Evolutionary conservation across 2,888 invertebrate genomes (phyloP).

Genomic region (Erpobdella octoculata): DNA sequence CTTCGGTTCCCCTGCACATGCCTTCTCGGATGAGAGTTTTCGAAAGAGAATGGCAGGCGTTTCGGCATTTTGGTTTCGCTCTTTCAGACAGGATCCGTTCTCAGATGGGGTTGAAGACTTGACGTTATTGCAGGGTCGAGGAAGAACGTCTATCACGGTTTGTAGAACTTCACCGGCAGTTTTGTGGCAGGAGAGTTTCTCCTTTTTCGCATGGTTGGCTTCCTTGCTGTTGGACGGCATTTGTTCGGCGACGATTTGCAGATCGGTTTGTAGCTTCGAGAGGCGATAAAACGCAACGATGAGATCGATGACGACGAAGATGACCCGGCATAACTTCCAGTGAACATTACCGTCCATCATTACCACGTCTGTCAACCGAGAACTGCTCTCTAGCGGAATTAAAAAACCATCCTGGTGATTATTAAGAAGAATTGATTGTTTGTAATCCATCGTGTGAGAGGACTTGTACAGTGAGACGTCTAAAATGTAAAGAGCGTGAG

Average conservation of each 20-base stretch:
- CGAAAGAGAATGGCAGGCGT: neutral
- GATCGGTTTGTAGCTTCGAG: constrained; percentile 3
- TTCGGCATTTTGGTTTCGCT: neutral
- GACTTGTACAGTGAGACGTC: no score
- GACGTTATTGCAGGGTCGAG: neutral
- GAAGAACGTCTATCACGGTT: neutral
- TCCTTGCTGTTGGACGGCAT: neutral
- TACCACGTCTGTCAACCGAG: no score
- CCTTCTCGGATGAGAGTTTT: no score
- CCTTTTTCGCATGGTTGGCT: neutral
- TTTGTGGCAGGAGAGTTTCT: neutral
- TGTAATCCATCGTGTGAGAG: no score
- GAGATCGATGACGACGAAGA: constrained; percentile 12
- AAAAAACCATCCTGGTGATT: no score
- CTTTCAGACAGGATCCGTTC: neutral
- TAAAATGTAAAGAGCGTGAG: no score
- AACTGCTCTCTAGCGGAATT: no score
- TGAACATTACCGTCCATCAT: no score
- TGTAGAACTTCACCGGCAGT: neutral
- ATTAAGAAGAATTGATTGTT: no score
- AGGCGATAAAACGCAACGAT: constrained; percentile 14
- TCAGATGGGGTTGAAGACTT: neutral
- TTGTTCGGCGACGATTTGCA: neutral
- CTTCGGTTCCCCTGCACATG: no score
- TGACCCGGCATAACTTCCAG: constrained; percentile 3